Conservation (phyloP, 2,888 invertebrate species). For the Heteropelma amictum region DNA sequence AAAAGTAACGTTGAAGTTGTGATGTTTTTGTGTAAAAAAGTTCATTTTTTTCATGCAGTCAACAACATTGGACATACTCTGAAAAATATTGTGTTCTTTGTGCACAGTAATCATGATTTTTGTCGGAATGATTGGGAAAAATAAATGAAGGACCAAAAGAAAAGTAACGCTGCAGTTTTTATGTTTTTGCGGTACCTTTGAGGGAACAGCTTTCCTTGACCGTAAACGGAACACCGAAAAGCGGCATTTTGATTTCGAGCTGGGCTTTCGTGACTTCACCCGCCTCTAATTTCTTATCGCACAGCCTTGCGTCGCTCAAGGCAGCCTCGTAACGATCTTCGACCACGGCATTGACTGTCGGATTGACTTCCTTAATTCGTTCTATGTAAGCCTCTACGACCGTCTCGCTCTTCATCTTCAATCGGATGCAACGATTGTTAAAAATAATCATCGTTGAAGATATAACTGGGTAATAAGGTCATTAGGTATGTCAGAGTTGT, state of each 20-base stretch:
- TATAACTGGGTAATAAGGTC: not conserved
- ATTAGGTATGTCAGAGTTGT: not conserved
- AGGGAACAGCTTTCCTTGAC: slow-evolving; percentile 90
- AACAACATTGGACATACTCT: too few species aligned
- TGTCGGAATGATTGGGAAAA: too few species aligned
- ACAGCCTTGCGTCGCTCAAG: slow-evolving; percentile 85
- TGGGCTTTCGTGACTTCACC: slow-evolving; percentile 81
- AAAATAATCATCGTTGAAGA: not conserved
- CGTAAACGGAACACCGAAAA: slow-evolving; percentile 91
- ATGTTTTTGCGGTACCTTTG: slow-evolving; percentile 80
- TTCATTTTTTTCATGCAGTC: too few species aligned
- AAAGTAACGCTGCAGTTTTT: not conserved
- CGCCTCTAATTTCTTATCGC: slow-evolving; percentile 84
- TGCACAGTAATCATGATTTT: too few species aligned
- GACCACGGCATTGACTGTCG: slow-evolving; percentile 88
- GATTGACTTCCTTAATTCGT: slow-evolving; percentile 88
- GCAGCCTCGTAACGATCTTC: slow-evolving; percentile 88
- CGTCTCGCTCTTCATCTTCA: slow-evolving; percentile 84
- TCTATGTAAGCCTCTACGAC: slow-evolving; percentile 86
- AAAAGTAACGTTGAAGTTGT: too few species aligned
- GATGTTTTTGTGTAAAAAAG: too few species aligned
- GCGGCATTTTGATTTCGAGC: slow-evolving; percentile 84
- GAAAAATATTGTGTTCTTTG: not conserved
- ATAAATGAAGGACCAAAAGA: too few species aligned
- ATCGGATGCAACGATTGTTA: not conserved